Evolutionary conservation across 2,113 vertebrate genomes (phyloP).

Genomic region (Felis chaus): DNA sequence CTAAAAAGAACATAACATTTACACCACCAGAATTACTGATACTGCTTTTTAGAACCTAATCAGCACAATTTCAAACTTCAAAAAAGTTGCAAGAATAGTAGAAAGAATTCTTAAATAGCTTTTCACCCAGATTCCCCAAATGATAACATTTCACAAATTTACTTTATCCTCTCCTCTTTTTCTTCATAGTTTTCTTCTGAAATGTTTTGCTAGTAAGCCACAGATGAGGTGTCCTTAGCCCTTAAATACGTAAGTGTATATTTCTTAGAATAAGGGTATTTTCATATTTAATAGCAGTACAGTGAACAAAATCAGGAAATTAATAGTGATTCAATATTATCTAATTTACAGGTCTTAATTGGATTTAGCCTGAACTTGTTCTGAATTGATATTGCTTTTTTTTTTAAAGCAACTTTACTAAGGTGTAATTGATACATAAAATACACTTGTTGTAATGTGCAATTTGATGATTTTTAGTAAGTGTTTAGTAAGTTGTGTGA

Average conservation of each 20-base stretch:
- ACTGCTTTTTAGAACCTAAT: not conserved
- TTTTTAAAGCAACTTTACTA: not conserved
- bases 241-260: not conserved
- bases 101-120: conserved; percentile 21
- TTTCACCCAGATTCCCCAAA: not conserved
- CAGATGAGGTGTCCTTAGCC: not conserved
- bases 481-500: not conserved
- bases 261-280: conserved; percentile 26
- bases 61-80: conserved; percentile 24
- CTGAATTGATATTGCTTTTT: not conserved
- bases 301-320: conserved; percentile 12
- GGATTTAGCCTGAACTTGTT: conserved; percentile 3
- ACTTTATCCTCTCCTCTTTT: not conserved
- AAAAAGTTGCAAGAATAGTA: not conserved
- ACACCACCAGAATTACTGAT: not conserved
- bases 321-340: not conserved
- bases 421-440: not conserved
- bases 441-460: not conserved
- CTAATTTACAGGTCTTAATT: not conserved
- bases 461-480: not conserved
- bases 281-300: not conserved
- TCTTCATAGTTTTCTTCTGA: conserved; percentile 37
- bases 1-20: not conserved
- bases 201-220: conserved; percentile 26
- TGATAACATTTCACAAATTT: conserved; percentile 39